Conservation (phyloP, 2,113 vertebrate species). For the Centropus bengalensis region DNA sequence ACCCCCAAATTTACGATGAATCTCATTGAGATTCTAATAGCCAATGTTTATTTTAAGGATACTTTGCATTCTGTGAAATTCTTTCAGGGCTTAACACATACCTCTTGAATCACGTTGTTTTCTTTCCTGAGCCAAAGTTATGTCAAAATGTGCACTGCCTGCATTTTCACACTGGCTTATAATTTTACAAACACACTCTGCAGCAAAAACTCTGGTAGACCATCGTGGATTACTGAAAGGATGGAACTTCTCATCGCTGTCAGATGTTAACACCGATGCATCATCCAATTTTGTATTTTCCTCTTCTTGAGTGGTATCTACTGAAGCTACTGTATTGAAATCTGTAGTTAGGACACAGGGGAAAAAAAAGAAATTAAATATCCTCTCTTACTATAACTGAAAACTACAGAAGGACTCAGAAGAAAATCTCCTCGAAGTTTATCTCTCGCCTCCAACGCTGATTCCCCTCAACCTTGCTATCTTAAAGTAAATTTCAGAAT, state of each 20-base stretch:
- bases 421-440: not conserved
- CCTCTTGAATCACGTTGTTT: conserved; percentile 85
- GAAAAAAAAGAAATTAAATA: not conserved
- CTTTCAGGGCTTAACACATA: conserved; percentile 59
- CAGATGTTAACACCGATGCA: conserved; percentile 79
- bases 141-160: conserved; percentile 84
- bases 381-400: not conserved
- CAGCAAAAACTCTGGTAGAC: conserved; percentile 90
- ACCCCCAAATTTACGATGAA: not conserved
- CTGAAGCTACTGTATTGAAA: conserved; percentile 71
- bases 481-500: not conserved
- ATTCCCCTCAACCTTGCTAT: not conserved
- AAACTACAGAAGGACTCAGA: not conserved
- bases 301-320: conserved; percentile 85
- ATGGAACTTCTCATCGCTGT: conserved; percentile 74
- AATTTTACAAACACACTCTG: conserved; percentile 89
- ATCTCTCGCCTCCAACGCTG: not conserved
- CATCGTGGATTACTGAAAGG: conserved; percentile 88
- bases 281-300: conserved; percentile 83
- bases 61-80: not conserved
- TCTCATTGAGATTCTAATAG: not conserved
- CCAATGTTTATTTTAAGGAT: not conserved
- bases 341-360: conserved; percentile 60
- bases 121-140: conserved; percentile 87
- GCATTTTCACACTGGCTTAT: conserved; percentile 84